These are phyloP conservation scores for Myopa testacea DNA, from an alignment of 2,888 invertebrate genomes.

Conservation along the genomic window DNA sequence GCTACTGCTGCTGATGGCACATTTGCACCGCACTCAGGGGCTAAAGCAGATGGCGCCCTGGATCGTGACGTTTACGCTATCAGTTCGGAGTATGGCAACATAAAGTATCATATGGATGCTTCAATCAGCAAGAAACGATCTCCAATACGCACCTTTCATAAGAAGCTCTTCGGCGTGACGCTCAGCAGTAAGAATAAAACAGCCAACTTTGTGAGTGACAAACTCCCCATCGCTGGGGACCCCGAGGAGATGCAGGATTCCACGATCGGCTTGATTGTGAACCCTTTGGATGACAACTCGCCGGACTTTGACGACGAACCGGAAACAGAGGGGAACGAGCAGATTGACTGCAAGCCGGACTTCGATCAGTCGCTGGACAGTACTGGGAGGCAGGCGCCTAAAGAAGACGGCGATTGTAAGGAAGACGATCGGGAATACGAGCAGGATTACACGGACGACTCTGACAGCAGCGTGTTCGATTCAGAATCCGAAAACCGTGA, in stretches of 20 bases:
- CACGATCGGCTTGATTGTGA: constrained; percentile 74
- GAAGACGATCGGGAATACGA: constrained; percentile 56
- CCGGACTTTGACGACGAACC: constrained; percentile 65
- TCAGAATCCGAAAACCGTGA: constrained; percentile 65
- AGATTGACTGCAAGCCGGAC: constrained; percentile 37
- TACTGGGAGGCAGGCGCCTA: constrained; percentile 38
- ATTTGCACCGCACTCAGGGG: constrained; percentile 53
- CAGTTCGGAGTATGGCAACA: constrained; percentile 84
- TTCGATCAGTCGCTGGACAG: constrained; percentile 39
- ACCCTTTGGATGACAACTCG: constrained; percentile 71
- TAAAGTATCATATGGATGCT: constrained; percentile 69
- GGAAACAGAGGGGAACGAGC: constrained; percentile 45
- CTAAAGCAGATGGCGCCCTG: constrained; percentile 55
- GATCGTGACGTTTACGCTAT: constrained; percentile 81
- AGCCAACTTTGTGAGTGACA: constrained; percentile 66
- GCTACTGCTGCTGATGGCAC: constrained; percentile 40
- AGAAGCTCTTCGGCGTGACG: constrained; percentile 68
- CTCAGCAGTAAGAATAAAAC: constrained; percentile 67
- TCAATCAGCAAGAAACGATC: constrained; percentile 64
- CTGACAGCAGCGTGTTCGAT: constrained; percentile 66
- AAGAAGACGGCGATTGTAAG: constrained; percentile 41
- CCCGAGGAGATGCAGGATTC: constrained; percentile 54
- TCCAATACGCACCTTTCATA: constrained; percentile 66
- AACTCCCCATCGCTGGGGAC: constrained; percentile 48
- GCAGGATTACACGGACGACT: constrained; percentile 64